These are phyloP conservation scores for Yasuhikotakia modesta DNA, from an alignment of 2,797 vertebrate species.

Conservation along the genomic window DNA sequence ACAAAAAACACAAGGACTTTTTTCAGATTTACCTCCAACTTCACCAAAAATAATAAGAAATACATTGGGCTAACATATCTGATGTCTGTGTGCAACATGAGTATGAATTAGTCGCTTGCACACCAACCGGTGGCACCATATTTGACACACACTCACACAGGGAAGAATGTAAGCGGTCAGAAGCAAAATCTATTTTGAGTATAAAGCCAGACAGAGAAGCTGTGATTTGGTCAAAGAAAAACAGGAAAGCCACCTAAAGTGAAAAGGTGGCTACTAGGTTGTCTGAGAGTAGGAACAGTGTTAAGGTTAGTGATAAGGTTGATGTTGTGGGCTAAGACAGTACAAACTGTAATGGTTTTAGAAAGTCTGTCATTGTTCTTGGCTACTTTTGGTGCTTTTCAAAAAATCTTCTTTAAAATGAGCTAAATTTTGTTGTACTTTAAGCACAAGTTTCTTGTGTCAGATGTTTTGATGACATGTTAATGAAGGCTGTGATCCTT, in stretches of 20 bases:
- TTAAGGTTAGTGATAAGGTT: no score
- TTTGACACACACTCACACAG: conserved; percentile 18
- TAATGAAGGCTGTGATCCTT: no score
- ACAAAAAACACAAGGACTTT: no score
- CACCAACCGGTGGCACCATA: background rate
- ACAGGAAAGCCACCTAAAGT: conserved; percentile 17
- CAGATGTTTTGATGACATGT: no score
- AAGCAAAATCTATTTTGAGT: conserved; percentile 37
- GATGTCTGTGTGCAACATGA: background rate
- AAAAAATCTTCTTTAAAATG: background rate
- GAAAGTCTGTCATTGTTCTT: conserved; percentile 5
- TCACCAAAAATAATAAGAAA: no score
- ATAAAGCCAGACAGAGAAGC: conserved; percentile 22
- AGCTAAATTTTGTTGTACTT: background rate
- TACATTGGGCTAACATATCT: background rate
- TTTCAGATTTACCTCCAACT: no score
- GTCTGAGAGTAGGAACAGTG: no score
- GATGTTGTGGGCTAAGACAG: conserved; percentile 13
- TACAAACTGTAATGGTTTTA: conserved; percentile 9
- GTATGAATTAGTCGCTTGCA: background rate
- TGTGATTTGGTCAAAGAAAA: conserved; percentile 5
- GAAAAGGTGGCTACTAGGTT: conserved; percentile 26
- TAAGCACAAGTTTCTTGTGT: no score
- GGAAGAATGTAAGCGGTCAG: conserved; percentile 21
- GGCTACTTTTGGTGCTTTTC: background rate